These are phyloP conservation scores for Halocynthia roretzi DNA, from an alignment of 23 tunicate species.

Conservation along the genomic window DNA sequence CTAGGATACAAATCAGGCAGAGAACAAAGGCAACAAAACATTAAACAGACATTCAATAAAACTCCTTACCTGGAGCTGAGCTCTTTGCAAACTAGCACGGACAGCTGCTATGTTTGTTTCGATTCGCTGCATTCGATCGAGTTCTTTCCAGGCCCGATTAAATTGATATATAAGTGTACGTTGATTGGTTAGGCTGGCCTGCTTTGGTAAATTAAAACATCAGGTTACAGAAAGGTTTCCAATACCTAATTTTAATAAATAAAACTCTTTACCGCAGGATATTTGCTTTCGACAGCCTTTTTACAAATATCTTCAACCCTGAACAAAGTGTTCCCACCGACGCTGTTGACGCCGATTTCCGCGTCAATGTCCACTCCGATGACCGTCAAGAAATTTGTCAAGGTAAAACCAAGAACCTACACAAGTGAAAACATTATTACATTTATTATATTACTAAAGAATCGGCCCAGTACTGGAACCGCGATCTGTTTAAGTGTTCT, in stretches of 20 bases:
- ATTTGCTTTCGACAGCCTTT: conserved; percentile 50
- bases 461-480: conserved; percentile 6
- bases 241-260: not conserved
- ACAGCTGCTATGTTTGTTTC: conserved; percentile 73
- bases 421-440: not conserved
- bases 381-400: conserved; percentile 28
- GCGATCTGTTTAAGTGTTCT: not conserved
- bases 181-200: conserved; percentile 53
- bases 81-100: conserved; percentile 63
- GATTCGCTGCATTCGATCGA: conserved; percentile 59
- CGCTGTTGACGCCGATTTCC: not conserved
- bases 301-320: conserved; percentile 43
- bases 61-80: conserved; percentile 60
- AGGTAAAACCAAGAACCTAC: conserved; percentile 55
- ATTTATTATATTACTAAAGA: not conserved
- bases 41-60: too few relatives aligned
- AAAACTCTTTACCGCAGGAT: conserved; percentile 9
- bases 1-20: too few relatives aligned
- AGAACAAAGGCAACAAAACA: too few relatives aligned
- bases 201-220: not conserved
- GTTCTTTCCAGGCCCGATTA: conserved; percentile 76
- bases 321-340: not conserved
- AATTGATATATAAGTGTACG: conserved; percentile 67
- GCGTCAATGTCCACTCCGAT: conserved; percentile 44
- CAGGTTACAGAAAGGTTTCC: not conserved